phyloP scores from a whole-genome alignment of 2,797 vertebrate genomes.

The Catharus ustulatus region DNA sequence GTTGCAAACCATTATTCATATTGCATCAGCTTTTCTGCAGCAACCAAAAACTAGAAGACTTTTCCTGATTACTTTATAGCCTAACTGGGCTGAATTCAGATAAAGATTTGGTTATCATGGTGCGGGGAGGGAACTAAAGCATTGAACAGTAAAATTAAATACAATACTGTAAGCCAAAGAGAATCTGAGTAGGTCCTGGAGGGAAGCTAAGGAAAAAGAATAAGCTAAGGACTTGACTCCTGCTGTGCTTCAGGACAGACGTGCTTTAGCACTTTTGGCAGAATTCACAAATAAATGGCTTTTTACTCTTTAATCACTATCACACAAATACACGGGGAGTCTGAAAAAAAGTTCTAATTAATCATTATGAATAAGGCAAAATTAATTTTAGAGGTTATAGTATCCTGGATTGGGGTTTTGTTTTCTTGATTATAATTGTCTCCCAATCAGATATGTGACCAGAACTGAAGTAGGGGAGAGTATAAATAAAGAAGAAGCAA shows the following conservation, averaged over 20 bases:
- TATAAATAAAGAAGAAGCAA: background rate
- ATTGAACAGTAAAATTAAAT: background rate
- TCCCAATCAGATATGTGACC: background rate
- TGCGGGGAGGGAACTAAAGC: background rate
- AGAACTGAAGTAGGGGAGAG: background rate
- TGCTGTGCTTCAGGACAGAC: background rate
- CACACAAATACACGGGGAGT: background rate
- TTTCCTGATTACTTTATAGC: background rate
- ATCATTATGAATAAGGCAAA: background rate
- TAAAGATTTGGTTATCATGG: background rate
- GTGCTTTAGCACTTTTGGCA: background rate
- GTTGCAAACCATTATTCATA: background rate
- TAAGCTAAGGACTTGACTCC: background rate
- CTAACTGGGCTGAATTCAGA: background rate
- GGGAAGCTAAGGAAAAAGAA: background rate
- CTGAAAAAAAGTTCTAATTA: background rate
- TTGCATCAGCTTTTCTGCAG: background rate
- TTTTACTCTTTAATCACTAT: background rate
- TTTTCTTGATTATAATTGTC: background rate
- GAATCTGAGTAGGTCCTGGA: background rate
- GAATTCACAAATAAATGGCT: background rate
- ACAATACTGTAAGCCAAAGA: background rate
- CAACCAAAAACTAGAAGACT: background rate
- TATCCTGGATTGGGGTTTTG: background rate
- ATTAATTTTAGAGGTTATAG: background rate